These are phyloP conservation scores for Lysiphlebus fabarum DNA, from an alignment of 1,140 invertebrate genomes.

Conservation along the genomic window DNA sequence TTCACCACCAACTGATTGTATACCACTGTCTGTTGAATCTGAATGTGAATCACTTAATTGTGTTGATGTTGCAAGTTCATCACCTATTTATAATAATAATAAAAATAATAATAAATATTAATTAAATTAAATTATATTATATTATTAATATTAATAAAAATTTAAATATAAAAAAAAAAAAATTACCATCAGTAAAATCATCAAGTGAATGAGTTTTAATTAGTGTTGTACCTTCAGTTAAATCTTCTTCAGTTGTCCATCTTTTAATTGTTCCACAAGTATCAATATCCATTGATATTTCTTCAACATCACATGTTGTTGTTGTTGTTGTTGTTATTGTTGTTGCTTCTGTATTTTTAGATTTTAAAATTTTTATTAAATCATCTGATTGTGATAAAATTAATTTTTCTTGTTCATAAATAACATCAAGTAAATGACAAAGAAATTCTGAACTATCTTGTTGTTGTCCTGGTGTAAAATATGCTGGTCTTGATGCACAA, in stretches of 20 bases:
- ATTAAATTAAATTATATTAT: not conserved
- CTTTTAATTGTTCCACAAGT: slow-evolving; percentile 36
- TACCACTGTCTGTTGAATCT: slow-evolving; percentile 54
- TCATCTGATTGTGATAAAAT: not conserved
- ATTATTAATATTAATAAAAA: not conserved
- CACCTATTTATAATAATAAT: slow-evolving; percentile 29
- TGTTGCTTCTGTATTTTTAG: slow-evolving; percentile 28
- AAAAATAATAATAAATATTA: not conserved
- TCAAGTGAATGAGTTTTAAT: slow-evolving; percentile 50
- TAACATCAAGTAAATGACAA: slow-evolving; percentile 64
- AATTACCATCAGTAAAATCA: slow-evolving; percentile 47
- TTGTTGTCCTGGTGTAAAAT: slow-evolving; percentile 72
- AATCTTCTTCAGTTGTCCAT: slow-evolving; percentile 55
- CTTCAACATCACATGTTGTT: slow-evolving; percentile 16
- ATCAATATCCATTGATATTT: slow-evolving; percentile 3
- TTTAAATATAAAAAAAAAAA: not conserved
- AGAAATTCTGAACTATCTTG: slow-evolving; percentile 88
- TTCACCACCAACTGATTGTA: slow-evolving; percentile 51
- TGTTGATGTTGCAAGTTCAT: slow-evolving; percentile 43
- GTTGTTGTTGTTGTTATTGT: too few relatives aligned
- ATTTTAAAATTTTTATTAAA: slow-evolving; percentile 18
- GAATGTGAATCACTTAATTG: slow-evolving; percentile 45
- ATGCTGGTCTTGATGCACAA: slow-evolving; percentile 66
- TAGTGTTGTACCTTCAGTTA: slow-evolving; percentile 42
- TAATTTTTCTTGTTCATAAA: slow-evolving; percentile 68